Evolutionary conservation across 2,113 vertebrate genomes (phyloP).

Genomic region (Mastomys natalensis): DNA sequence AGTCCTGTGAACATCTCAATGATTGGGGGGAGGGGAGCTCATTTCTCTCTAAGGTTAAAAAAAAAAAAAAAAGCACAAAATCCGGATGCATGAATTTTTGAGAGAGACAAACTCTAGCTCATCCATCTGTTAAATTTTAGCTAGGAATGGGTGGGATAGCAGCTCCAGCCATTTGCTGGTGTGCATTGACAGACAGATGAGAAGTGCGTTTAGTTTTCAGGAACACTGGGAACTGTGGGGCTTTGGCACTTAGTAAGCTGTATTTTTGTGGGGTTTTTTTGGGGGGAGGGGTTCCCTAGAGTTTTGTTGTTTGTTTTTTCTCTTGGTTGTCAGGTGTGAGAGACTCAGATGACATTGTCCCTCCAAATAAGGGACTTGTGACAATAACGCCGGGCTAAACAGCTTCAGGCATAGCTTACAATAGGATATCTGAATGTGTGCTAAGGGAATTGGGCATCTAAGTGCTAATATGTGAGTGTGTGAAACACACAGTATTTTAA

Average conservation of each 20-base stretch:
- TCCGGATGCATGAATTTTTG: conserved; percentile 24
- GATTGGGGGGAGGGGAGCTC: background rate
- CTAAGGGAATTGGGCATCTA: background rate
- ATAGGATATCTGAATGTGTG: background rate
- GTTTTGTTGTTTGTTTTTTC: background rate
- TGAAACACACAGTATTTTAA: background rate
- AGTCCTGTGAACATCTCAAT: background rate
- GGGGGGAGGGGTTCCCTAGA: background rate
- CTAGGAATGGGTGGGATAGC: background rate
- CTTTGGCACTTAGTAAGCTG: conserved; percentile 26
- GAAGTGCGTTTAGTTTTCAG: conserved; percentile 17
- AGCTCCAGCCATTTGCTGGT: conserved; percentile 23
- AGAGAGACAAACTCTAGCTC: conserved; percentile 38
- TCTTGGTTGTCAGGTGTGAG: conserved; percentile 32
- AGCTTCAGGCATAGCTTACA: background rate
- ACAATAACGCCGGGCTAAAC: background rate
- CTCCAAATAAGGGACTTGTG: conserved; percentile 3
- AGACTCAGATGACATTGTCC: conserved; percentile 50
- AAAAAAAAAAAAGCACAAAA: background rate
- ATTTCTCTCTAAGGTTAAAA: background rate
- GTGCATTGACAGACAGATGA: background rate
- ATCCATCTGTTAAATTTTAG: conserved; percentile 31
- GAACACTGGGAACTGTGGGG: background rate
- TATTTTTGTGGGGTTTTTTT: background rate
- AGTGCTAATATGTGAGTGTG: background rate